Conservation (phyloP, 2,113 vertebrate genomes). For the Barnardius zonarius region DNA sequence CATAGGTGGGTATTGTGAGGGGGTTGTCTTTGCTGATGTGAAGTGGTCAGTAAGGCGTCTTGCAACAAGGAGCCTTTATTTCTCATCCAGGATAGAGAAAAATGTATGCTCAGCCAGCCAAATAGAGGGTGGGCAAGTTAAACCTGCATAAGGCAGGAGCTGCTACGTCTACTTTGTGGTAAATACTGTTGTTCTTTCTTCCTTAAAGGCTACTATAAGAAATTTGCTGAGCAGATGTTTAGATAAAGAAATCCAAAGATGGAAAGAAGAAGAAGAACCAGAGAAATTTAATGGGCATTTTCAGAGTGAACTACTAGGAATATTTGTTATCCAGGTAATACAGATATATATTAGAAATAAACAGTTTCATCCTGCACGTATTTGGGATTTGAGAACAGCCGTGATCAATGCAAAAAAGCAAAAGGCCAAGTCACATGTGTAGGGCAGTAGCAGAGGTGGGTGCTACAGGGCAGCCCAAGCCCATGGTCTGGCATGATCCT, state of each 20-base stretch:
- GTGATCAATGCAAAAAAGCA: neutral
- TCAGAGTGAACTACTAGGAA: slow-evolving; percentile 84
- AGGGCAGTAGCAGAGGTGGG: too few species aligned
- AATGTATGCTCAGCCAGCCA: neutral
- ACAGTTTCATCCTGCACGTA: neutral
- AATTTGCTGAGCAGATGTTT: slow-evolving; percentile 74
- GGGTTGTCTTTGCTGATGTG: neutral
- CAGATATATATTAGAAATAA: neutral
- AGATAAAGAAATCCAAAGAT: slow-evolving; percentile 76
- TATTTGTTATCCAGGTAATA: slow-evolving; percentile 86
- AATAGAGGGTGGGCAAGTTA: neutral
- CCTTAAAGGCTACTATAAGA: slow-evolving; percentile 60
- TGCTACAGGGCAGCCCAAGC: neutral
- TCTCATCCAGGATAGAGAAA: neutral
- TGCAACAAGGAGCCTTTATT: neutral
- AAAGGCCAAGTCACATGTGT: neutral
- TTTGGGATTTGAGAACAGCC: neutral
- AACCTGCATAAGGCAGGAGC: neutral
- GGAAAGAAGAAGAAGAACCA: slow-evolving; percentile 74
- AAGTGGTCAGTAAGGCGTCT: neutral
- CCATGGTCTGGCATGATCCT: neutral
- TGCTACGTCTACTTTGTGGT: neutral
- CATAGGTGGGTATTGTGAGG: accelerated
- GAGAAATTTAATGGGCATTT: slow-evolving; percentile 74
- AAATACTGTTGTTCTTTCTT: neutral